Evolutionary conservation across 1,140 invertebrate species (phyloP), one percentile per base, ranked within the genome.

Genomic region (Notospermus geniculatus): DNA sequence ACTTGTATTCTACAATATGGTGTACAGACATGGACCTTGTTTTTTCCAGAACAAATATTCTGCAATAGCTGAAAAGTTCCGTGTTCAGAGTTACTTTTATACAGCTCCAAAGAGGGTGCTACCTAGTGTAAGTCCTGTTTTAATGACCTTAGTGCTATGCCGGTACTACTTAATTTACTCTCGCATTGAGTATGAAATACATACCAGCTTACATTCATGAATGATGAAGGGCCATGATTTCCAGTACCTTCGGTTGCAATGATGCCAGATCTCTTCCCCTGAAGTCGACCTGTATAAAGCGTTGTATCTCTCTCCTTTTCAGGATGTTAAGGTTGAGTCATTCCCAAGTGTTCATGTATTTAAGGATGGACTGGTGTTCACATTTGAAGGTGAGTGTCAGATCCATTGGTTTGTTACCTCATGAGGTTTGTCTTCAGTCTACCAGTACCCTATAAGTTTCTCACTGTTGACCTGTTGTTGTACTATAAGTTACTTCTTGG

Each of bases 21-120:
- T 36, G 15, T 36, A 36, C 4, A 15, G 5, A 4, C 15, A 36
- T 7, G 4, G 15, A 50, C 62, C 32, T 32, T 50, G 25, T 65
- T 59, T 63, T 66, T 83, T 82, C 39, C 73, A 90, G 89, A 87
- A 90, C 69, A 86, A 86, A 32, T 96, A 88, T 80, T 84, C 87
- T 71, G 84, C 85, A 62, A 85, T 89, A 55, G 79, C 79, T 58
- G 70, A 75, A 28, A 70, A 71, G 29, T 61, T 72, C 66, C 90
- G 91, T 45, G 85, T 87, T 68, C 85, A 87, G 64, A 86, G 87
- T 57, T 93, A 91, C 82, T 96, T 95, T 79, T 95, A 93, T 66
- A 55, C 68, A 61, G 76, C 68, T 11, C 59, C 68, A 25, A 63
- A 65, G 50, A 68, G 62, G 19, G 69, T 73, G 52, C 58, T 80